These are phyloP conservation scores for Actinemys pallida DNA, from an alignment of 2,113 vertebrate genomes.

Conservation along the genomic window DNA sequence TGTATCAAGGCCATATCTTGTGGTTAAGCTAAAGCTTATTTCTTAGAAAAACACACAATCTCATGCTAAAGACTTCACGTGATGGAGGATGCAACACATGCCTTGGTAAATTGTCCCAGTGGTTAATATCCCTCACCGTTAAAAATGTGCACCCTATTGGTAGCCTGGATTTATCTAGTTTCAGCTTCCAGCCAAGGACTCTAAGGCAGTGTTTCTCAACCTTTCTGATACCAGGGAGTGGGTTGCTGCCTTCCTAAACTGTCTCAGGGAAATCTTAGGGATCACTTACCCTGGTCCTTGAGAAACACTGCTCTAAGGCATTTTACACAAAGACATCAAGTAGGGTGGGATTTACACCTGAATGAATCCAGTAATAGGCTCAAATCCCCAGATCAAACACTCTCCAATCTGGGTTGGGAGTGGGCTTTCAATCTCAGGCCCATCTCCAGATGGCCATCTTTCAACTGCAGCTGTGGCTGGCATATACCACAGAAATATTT, in stretches of 20 bases:
- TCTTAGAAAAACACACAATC: background rate
- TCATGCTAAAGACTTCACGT: background rate
- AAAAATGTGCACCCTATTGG: background rate
- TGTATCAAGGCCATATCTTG: background rate
- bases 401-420: background rate
- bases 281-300: background rate
- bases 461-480: background rate
- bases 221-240: background rate
- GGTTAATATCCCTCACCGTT: background rate
- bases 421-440: background rate
- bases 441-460: background rate
- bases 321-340: background rate
- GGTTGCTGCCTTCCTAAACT: background rate
- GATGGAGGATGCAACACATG: background rate
- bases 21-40: background rate
- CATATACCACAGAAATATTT: background rate
- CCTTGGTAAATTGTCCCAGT: background rate
- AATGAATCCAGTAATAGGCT: background rate
- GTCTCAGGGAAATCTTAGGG: background rate
- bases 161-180: background rate
- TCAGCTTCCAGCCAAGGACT: background rate
- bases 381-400: background rate
- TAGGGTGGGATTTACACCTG: background rate
- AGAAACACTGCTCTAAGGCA: background rate
- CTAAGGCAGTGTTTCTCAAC: background rate